Base-by-base conservation (phyloP, 2,797 vertebrate species). In the Danionella dracula region DNA sequence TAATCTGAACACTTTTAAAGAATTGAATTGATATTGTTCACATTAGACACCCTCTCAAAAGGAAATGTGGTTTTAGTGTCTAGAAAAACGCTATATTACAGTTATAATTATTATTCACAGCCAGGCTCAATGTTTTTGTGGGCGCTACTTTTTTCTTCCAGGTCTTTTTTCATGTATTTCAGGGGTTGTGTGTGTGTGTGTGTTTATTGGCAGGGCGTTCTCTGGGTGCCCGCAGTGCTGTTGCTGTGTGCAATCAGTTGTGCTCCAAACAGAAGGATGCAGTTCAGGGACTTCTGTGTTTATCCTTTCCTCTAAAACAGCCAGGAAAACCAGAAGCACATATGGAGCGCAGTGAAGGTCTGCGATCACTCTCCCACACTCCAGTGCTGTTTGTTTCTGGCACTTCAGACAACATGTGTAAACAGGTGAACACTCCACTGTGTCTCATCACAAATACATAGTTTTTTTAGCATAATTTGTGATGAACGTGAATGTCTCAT, bases 291-390 rank as follows among this genome's bases (percentile, higher is more conserved):
- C 83, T 96, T 8, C 73, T 98, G 70, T 97, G 93, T 75, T 87
- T 98, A 59, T 95, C 94, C 49, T 98, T 95, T 49, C 94, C 94
- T 2, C 46, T 97, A 54, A 93, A 96, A 74, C 91, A 85, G 61
- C 92, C 93, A 4, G 92, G 90, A 58, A 88, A 92, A 80, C 91
- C 82, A 6, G 83, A 84, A 29, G 68, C 79, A 46, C 83, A 86
- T 70, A 86, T 74, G 50, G 89, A 95, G 58, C 86, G 93, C 42
- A 92, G 92, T 60, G 87, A 90, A 83, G 92, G 93, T 79, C 88
- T 98, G 50, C 79, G 85, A 62, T 73, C 34, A 12, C 79, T 90
- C 27, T 81, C 80, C 8, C 68, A 88, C 44, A 82, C 84, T 53
- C 86, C 91, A 0, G 90, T 94, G 31, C 84, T 98, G 41, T 96